Percentiles rank a stretch among this genome's conserved stretches.
These are phyloP conservation scores for Margaritifera margaritifera DNA, from an alignment of 2,888 invertebrate genomes.

Conservation along the genomic window DNA sequence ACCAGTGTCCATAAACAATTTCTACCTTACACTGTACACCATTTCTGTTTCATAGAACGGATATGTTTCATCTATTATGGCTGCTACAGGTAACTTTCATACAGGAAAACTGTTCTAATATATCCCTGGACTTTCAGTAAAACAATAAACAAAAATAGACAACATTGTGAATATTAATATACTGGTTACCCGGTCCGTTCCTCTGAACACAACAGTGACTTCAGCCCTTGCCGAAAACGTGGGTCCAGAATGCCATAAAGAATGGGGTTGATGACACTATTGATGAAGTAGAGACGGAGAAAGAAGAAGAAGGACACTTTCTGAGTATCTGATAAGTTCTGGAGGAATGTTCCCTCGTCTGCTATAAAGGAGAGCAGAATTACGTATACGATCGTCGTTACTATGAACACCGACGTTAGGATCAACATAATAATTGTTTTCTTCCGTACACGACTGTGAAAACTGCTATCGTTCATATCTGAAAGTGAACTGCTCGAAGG, in stretches of 20 bases:
- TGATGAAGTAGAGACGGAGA: slow-evolving; percentile 16
- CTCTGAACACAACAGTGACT: not conserved
- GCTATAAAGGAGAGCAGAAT: slow-evolving; percentile 9
- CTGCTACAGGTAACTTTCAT: too few relatives aligned
- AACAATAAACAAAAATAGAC: too few relatives aligned
- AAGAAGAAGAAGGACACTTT: slow-evolving; percentile 19
- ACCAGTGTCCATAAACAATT: too few relatives aligned
- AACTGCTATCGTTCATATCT: not conserved
- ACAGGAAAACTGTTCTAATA: too few relatives aligned
- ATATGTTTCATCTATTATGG: too few relatives aligned
- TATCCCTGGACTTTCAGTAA: too few relatives aligned
- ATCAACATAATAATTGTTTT: slow-evolving; percentile 20
- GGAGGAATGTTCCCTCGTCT: slow-evolving; percentile 9
- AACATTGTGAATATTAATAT: too few relatives aligned
- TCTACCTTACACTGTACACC: too few relatives aligned
- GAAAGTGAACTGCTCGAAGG: slow-evolving; percentile 1
- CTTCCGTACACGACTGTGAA: slow-evolving; percentile 5
- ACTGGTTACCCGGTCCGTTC: too few relatives aligned
- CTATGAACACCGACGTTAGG: slow-evolving; percentile 14
- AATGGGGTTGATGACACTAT: slow-evolving; percentile 18
- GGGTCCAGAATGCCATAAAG: slow-evolving; percentile 20
- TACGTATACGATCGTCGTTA: slow-evolving; percentile 12
- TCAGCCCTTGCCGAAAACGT: slow-evolving; percentile 7
- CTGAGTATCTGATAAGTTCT: slow-evolving; percentile 2
- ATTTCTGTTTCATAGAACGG: too few relatives aligned